Conservation (phyloP, 2,113 vertebrate genomes). For the Lynx canadensis region DNA sequence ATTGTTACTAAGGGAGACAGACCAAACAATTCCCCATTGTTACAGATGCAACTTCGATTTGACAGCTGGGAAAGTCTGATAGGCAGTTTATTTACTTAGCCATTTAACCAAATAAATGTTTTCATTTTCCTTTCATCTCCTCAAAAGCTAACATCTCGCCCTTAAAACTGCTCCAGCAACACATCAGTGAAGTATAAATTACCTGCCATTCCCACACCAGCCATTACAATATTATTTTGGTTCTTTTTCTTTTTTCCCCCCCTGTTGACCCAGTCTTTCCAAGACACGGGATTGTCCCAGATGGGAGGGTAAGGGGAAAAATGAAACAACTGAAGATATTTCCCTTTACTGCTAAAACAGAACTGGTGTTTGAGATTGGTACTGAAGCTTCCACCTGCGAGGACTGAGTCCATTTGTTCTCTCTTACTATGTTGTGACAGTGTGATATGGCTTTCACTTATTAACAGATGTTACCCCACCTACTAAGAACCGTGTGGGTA, state of each 20-base stretch:
- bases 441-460: conserved; percentile 39
- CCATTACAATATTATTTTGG: conserved; percentile 72
- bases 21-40: conserved; percentile 65
- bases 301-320: neutral
- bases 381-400: neutral
- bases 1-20: conserved; percentile 55
- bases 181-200: conserved; percentile 72
- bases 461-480: conserved; percentile 58
- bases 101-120: conserved; percentile 71
- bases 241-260: neutral
- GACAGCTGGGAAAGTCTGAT: conserved; percentile 71
- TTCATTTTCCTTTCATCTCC: conserved; percentile 73
- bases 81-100: conserved; percentile 67
- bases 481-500: neutral
- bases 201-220: conserved; percentile 66
- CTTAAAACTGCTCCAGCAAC: conserved; percentile 74
- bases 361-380: conserved; percentile 44
- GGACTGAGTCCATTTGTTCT: neutral
- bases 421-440: neutral
- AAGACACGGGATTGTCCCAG: conserved; percentile 47
- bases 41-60: conserved; percentile 65
- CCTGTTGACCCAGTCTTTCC: conserved; percentile 60
- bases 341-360: neutral
- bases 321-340: conserved; percentile 62
- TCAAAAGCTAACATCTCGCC: conserved; percentile 73